Base-by-base conservation (phyloP, 2,113 vertebrate species). In the Rhinogobius similis region DNA sequence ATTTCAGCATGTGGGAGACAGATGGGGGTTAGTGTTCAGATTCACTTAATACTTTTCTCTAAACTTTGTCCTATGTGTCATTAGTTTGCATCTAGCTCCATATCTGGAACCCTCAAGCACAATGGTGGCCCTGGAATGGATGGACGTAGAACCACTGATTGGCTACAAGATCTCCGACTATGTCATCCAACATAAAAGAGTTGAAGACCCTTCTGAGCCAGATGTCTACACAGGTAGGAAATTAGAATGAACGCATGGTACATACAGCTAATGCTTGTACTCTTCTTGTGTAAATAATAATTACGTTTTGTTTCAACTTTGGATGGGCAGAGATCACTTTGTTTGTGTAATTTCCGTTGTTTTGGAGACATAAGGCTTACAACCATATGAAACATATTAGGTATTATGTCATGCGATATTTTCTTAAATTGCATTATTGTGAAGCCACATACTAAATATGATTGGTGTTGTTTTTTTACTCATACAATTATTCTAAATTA, bases 81-180 rank as follows among this genome's bases (percentile, higher is more conserved):
- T 69, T 81, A 99, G 98, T 71, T 88, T 99, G 56, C 94, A 94
- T 1, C 92, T 99, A 0, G 95, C 96, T 43, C 94, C 98, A 50
- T 92, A 32, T 0, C 90, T 99, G 83, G 98, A 99, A 67, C 98
- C 98, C 44, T 99, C 98, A 1, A 99, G 98, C 91, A 97, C 94
- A 0, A 95, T 98, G 83, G 97, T 99, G 48, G 96, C 96, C 46
- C 88, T 99, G 79, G 96, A 99, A 82, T 99, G 98, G 98, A 86
- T 94, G 41, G 97, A 99, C 2, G 94, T 99, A 46, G 96, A 99
- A 75, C 96, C 96, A 12, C 90, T 95, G 72, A 97, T 99, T 23
- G 98, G 98, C 73, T 97, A 94, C 16, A 99, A 96, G 87, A 93
- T 99, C 55, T 96, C 97, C 0, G 97, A 99, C 86, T 99, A 98